Conservation (phyloP, 2,113 vertebrate genomes). For the Cepphus grylle region DNA sequence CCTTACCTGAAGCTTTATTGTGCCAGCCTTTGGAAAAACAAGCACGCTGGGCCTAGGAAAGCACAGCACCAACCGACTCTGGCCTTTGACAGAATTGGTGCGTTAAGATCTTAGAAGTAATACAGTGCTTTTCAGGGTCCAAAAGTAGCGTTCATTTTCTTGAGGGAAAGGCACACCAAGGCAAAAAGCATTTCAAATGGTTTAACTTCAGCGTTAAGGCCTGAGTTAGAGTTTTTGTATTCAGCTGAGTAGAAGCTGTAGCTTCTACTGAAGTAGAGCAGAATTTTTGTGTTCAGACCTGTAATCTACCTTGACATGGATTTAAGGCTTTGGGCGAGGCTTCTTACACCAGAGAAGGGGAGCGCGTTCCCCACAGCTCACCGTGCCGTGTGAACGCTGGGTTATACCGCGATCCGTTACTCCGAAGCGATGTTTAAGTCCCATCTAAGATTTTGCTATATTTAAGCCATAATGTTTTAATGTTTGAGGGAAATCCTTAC, state of each 20-base stretch:
- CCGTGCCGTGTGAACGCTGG: accelerated
- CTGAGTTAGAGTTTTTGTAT: neutral
- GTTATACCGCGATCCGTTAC: accelerated
- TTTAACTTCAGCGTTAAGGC: neutral
- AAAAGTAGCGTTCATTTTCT: neutral
- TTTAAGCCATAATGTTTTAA: neutral
- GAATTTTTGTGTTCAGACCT: neutral
- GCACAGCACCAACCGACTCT: neutral
- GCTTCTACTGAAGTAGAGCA: too few relatives aligned
- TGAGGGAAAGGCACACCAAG: neutral
- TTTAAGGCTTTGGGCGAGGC: neutral
- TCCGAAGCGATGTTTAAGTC: neutral
- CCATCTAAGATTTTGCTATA: neutral
- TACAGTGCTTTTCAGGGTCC: neutral
- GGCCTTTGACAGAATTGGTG: neutral
- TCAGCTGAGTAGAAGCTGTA: too few relatives aligned
- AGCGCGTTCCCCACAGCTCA: accelerated
- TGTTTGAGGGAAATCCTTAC: neutral
- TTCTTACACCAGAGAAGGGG: neutral
- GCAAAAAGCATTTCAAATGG: neutral
- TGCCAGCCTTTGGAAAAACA: neutral
- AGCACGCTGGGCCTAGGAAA: neutral
- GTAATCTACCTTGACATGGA: neutral
- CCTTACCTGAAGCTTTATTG: neutral
- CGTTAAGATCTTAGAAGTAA: neutral